These are phyloP conservation scores for Phrynocephalus vlangalii DNA, from an alignment of 2,797 vertebrate species.

Conservation along the genomic window DNA sequence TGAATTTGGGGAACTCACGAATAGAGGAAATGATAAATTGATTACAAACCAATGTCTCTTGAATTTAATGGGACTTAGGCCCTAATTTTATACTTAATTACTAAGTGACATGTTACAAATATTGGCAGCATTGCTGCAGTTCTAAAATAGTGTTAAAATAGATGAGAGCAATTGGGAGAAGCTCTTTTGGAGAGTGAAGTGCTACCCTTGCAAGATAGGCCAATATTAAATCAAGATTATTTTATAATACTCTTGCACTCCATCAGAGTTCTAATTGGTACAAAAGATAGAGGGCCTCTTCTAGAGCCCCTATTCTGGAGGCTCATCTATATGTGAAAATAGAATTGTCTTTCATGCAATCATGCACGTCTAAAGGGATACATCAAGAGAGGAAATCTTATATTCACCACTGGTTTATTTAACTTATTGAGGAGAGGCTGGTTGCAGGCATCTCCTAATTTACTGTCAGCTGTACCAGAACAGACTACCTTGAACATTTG, in stretches of 20 bases:
- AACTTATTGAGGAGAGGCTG: background rate
- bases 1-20: background rate
- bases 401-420: background rate
- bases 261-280: background rate
- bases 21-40: background rate
- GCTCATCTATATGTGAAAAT: background rate
- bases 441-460: background rate
- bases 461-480: background rate
- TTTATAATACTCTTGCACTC: background rate
- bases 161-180: background rate
- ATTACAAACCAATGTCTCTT: background rate
- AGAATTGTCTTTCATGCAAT: background rate
- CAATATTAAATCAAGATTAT: background rate
- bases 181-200: background rate
- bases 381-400: background rate
- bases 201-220: background rate
- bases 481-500: background rate
- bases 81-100: background rate
- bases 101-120: background rate
- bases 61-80: background rate
- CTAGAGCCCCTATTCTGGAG: background rate
- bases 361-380: background rate
- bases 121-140: background rate
- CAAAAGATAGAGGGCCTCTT: background rate
- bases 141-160: background rate